Conservation (phyloP, 1,140 invertebrate species). For the Drosophila pruinosa region DNA sequence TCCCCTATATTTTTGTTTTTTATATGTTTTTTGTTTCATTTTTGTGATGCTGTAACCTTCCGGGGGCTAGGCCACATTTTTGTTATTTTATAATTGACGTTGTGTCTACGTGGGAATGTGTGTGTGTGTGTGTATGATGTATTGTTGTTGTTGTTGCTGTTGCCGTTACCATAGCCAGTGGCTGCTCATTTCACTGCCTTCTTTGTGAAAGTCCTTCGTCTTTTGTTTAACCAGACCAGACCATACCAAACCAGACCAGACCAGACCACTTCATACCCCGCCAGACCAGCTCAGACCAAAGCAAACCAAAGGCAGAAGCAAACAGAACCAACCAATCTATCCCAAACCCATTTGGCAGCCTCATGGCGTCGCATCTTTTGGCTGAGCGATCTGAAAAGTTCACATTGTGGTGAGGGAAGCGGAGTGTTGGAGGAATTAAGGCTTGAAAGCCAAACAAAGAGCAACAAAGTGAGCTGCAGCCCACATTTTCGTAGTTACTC, state of each 20-base stretch:
- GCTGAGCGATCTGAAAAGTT: conserved; percentile 9
- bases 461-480: background rate
- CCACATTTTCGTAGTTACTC: background rate
- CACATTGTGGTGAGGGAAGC: background rate
- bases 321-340: background rate
- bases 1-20: background rate
- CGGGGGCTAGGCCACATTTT: conserved; percentile 35
- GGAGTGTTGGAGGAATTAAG: background rate
- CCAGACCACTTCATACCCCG: background rate
- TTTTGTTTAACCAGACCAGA: conserved; percentile 40
- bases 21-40: background rate
- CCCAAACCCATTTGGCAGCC: conserved; percentile 10
- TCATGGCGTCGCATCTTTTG: conserved; percentile 6
- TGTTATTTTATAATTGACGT: conserved; percentile 61
- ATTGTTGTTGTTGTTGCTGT: background rate
- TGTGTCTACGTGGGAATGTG: conserved; percentile 5
- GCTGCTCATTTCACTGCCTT: conserved; percentile 35
- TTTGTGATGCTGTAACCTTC: background rate
- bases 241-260: background rate
- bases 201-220: conserved; percentile 31
- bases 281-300: background rate
- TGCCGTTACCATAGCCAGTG: conserved; percentile 16
- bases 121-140: conserved; percentile 1
- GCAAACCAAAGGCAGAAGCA: background rate
- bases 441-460: conserved; percentile 28